Percentiles rank a stretch among this genome's conserved stretches.
Evolutionary conservation across 2,113 vertebrate species (phyloP).

Genomic region (Caretta caretta): DNA sequence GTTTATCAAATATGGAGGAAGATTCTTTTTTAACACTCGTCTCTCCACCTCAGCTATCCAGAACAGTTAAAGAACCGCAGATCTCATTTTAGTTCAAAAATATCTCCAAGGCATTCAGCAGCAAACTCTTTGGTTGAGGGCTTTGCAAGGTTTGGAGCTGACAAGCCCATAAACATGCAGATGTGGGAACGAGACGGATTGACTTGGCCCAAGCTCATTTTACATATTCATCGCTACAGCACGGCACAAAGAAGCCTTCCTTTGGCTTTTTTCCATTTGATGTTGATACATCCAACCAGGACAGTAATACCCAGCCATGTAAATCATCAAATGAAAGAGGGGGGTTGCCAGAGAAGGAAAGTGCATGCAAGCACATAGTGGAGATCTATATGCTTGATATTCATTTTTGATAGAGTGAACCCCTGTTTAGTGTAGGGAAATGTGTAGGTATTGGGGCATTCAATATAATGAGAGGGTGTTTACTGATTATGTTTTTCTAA

Average conservation of each 20-base stretch:
- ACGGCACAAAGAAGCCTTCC: neutral
- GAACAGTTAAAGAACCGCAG: neutral
- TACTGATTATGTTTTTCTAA: too few relatives aligned
- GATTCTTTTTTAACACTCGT: slow-evolving; percentile 5
- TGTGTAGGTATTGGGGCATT: neutral
- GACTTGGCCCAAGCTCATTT: neutral
- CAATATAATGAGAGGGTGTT: neutral
- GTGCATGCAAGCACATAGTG: neutral
- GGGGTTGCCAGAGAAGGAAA: neutral
- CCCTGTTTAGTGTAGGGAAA: neutral
- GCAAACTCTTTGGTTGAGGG: neutral
- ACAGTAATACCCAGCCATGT: neutral
- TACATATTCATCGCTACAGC: neutral
- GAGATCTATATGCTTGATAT: neutral
- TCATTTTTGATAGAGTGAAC: neutral
- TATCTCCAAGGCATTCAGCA: slow-evolving; percentile 17
- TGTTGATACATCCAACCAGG: neutral
- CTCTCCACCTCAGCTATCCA: neutral
- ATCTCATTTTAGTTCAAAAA: slow-evolving; percentile 21
- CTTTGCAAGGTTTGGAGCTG: slow-evolving; percentile 7
- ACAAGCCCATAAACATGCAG: neutral
- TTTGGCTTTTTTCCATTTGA: neutral
- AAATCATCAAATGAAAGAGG: neutral
- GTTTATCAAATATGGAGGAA: neutral
- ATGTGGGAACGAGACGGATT: neutral